Evolutionary conservation across 2,113 vertebrate species (phyloP).

Genomic region (Ictalurus furcatus): DNA sequence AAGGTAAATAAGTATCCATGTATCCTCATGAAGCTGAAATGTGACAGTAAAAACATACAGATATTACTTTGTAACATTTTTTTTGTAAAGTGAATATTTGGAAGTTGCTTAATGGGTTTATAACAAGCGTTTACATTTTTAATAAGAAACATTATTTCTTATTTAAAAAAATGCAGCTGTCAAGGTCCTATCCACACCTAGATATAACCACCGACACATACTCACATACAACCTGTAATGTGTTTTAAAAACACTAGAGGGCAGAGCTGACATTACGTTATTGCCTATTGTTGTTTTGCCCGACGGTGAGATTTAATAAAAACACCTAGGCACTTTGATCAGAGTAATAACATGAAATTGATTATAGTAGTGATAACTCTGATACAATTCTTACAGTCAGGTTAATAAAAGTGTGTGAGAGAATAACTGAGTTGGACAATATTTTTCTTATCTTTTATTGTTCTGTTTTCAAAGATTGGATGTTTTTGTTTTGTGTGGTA

Average conservation of each 20-base stretch:
- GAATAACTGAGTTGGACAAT: background rate
- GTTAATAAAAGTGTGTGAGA: background rate
- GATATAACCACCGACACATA: background rate
- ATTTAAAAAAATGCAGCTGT: background rate
- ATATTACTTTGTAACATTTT: background rate
- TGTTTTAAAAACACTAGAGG: constrained; percentile 42
- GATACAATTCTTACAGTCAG: background rate
- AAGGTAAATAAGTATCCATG: background rate
- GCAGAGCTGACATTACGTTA: constrained; percentile 8
- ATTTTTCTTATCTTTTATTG: background rate
- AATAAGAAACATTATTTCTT: background rate
- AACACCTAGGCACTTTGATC: background rate
- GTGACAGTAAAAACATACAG: background rate
- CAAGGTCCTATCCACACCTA: background rate
- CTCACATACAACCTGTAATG: background rate
- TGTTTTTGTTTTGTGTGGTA: background rate
- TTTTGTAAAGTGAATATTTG: background rate
- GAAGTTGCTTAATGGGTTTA: background rate
- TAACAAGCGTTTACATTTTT: background rate
- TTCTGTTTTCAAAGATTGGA: background rate
- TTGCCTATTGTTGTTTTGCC: background rate
- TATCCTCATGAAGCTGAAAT: background rate
- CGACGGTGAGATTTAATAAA: background rate
- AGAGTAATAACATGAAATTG: background rate
- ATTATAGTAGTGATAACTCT: background rate